Base-by-base conservation (phyloP, 2,888 invertebrate species). In the Sminthurides aquaticus region DNA sequence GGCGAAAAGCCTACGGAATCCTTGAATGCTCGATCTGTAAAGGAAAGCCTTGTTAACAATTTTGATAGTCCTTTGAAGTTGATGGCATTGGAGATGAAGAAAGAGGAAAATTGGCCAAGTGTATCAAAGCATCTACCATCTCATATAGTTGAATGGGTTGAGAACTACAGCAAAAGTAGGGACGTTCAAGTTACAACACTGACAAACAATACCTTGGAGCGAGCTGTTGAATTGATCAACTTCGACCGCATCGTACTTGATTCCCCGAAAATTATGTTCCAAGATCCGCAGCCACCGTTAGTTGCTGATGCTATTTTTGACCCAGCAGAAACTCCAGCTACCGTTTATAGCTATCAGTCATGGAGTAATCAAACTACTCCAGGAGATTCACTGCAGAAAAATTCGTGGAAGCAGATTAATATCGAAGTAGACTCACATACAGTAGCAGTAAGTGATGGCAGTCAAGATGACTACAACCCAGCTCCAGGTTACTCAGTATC, bases 61-160 rank as follows among this genome's bases (percentile, higher is more conserved):
- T 60, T 60, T 28, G 34, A 55, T 3, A 22, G 22, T 2, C 15
- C 62, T 1, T 43, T 62, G 55, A 62, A 62, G 27, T 11, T 54
- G 3, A 56, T 62, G 62, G 62, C 62, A 8, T 24, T 62, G 5
- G 29, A 52, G 1, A 20, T 62, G 62, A 54, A 54, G 20, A 20
- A 29, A 22, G 28, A 34, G 22, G 54, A 52, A 1, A 18, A 55
- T 25, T 62, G 62, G 62, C 34, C 52, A 11, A 29, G 55, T 34
- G 27, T 8, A 2, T 54, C 43, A 2, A 54, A 62, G 24, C 62
- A 48, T 2, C 48, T 62, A 2, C 62, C 62, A 8, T 29, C 26
- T 3, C 24, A 29, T 29, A 18, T 62, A 3, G 55, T 62, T 34
- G 2, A 52, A 2, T 62, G 62, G 62, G 55, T 48, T n/a, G 49